Percentiles rank a stretch among this genome's conserved stretches.
These are phyloP conservation scores for Microchrysa polita DNA, from an alignment of 2,888 invertebrate species.

Conservation along the genomic window DNA sequence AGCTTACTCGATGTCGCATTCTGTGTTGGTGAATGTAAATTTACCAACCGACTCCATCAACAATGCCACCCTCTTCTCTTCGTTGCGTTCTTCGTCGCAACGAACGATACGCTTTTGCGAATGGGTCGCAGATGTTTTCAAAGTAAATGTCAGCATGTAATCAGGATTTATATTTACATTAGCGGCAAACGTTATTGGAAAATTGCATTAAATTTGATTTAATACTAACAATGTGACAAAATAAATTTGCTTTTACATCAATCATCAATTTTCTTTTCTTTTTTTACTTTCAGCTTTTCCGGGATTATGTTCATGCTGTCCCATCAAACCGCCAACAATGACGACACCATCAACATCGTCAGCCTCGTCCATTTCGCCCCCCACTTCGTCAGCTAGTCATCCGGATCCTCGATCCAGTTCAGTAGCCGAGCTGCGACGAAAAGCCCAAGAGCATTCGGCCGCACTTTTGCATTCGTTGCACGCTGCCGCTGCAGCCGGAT, in stretches of 20 bases:
- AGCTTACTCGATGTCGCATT: neutral
- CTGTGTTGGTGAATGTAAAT: neutral
- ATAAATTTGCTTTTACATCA: constrained; percentile 35
- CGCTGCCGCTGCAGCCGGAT: constrained; percentile 65
- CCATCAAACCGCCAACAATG: constrained; percentile 69
- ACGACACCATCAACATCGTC: constrained; percentile 57
- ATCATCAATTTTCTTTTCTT: constrained; percentile 43
- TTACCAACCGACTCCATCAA: neutral
- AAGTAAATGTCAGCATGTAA: constrained; percentile 47
- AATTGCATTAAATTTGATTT: constrained; percentile 50
- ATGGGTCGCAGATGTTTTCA: constrained; percentile 47
- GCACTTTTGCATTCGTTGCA: constrained; percentile 81
- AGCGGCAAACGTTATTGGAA: constrained; percentile 44
- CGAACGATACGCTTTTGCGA: neutral
- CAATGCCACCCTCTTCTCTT: neutral
- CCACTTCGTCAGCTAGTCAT: constrained; percentile 57
- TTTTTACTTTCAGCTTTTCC: constrained; percentile 71
- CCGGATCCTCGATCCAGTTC: constrained; percentile 83
- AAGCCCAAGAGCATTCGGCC: constrained; percentile 95
- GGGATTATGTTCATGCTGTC: constrained; percentile 82
- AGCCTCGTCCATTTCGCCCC: constrained; percentile 57
- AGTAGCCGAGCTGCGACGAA: constrained; percentile 89
- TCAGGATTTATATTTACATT: constrained; percentile 50
- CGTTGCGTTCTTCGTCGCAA: neutral
- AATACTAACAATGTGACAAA: constrained; percentile 29